Conservation (phyloP, 1,140 invertebrate genomes). For the Gryllus bimaculatus region DNA sequence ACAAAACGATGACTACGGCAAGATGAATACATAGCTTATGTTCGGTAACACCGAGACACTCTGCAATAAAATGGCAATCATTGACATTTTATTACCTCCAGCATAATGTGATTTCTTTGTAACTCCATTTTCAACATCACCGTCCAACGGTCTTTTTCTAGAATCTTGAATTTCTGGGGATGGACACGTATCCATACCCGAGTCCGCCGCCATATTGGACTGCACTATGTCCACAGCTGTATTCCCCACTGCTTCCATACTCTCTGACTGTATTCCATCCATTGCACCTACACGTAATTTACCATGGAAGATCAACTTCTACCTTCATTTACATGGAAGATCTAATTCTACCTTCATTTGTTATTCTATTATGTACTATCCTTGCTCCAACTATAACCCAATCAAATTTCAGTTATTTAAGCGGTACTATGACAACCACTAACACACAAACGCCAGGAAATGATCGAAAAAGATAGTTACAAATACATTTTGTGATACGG, state of each 20-base stretch:
- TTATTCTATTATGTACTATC: no score
- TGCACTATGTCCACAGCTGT: constrained; percentile 9
- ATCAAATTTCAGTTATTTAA: no score
- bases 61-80: background rate
- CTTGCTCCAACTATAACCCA: no score
- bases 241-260: constrained; percentile 5
- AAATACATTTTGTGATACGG: no score
- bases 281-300: background rate
- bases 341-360: no score
- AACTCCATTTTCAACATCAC: constrained; percentile 73
- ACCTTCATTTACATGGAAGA: no score
- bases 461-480: no score
- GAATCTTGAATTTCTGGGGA: constrained; percentile 71
- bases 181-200: constrained; percentile 71
- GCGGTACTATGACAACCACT: no score
- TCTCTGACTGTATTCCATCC: background rate
- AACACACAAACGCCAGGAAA: no score
- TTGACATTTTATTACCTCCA: constrained; percentile 52
- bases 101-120: constrained; percentile 82
- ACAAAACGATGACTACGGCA: background rate
- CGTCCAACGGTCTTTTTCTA: constrained; percentile 77
- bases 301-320: no score
- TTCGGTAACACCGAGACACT: background rate
- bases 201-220: constrained; percentile 64
- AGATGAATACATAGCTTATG: constrained; percentile 14